Conservation (phyloP, 2,888 invertebrate species). For the Meghimatium bilineatum region DNA sequence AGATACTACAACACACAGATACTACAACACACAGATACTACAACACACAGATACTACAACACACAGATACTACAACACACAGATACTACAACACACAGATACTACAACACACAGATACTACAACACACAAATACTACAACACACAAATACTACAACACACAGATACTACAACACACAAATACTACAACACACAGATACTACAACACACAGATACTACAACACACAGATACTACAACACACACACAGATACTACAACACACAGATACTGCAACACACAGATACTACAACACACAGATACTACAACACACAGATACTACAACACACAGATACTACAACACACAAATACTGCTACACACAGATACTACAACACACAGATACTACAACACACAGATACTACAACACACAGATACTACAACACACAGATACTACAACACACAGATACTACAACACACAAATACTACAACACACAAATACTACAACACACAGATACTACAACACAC, state of each 20-base stretch:
- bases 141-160: not conserved
- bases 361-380: constrained; percentile 13
- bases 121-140: constrained; percentile 19
- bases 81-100: constrained; percentile 3
- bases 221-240: too few relatives aligned
- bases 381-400: constrained; percentile 15
- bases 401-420: constrained; percentile 9
- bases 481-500: too few relatives aligned
- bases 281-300: constrained; percentile 13
- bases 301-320: constrained; percentile 15
- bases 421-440: constrained; percentile 3
- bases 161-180: constrained; percentile 5
- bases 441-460: constrained; percentile 17
- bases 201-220: constrained; percentile 14
- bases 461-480: constrained; percentile 20
- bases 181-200: constrained; percentile 17
- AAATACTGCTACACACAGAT: not conserved
- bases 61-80: constrained; percentile 9
- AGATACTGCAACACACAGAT: too few relatives aligned
- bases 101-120: constrained; percentile 17
- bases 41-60: constrained; percentile 15
- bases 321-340: constrained; percentile 14
- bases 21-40: constrained; percentile 13
- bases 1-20: constrained; percentile 3
- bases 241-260: too few relatives aligned